A percentile compares a stretch with the other conserved stretches of the same genome.
Conservation (phyloP, 2,797 vertebrate genomes). For the Eulemur rubriventer region DNA sequence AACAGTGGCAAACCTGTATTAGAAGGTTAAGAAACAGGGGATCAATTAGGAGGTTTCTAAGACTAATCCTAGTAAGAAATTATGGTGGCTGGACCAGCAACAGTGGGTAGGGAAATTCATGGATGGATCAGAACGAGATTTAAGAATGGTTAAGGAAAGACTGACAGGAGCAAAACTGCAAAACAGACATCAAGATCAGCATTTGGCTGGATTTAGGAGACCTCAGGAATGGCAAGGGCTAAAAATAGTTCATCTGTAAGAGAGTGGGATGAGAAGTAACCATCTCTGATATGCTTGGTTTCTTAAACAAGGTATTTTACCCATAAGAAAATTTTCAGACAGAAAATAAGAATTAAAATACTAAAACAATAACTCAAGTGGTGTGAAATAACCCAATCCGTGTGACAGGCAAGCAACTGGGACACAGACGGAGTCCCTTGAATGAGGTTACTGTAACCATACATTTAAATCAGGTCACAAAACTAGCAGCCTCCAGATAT, state of each 20-base stretch:
- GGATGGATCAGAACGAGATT: not conserved
- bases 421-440: not conserved
- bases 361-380: not conserved
- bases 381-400: not conserved
- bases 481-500: not conserved
- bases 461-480: not conserved
- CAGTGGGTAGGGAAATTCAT: not conserved
- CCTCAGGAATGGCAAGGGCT: not conserved
- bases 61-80: not conserved
- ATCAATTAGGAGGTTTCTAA: not conserved
- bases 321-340: not conserved
- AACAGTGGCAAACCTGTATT: not conserved
- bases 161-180: not conserved
- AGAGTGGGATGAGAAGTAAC: not conserved
- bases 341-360: conserved; percentile 7
- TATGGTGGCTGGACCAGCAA: not conserved
- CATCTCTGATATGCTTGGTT: not conserved
- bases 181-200: not conserved
- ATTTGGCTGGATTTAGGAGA: not conserved
- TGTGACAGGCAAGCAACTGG: not conserved
- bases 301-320: not conserved
- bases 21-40: not conserved
- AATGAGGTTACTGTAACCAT: not conserved
- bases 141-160: not conserved
- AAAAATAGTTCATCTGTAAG: not conserved